Percentiles rank a stretch among this genome's conserved stretches.
phyloP scores from a whole-genome alignment of 2,888 invertebrate genomes.

The Gymnoscelis rufifasciata region DNA sequence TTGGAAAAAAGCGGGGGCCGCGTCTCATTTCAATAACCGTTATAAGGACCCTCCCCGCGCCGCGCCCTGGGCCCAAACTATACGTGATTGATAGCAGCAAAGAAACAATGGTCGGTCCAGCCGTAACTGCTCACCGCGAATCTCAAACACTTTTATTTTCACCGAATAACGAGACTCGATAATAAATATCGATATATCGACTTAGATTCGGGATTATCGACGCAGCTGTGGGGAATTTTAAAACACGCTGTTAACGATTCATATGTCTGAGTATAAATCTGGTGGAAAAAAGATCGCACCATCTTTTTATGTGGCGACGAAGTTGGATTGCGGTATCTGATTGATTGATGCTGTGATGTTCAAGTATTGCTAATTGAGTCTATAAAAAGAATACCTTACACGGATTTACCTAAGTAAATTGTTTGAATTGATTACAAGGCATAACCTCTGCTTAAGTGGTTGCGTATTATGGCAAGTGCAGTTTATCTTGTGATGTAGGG shows the following conservation, averaged over 20 bases:
- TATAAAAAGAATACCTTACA: conserved; percentile 15
- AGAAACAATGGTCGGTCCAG: conserved; percentile 73
- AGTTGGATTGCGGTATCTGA: conserved; percentile 21
- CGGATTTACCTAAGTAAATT: no score
- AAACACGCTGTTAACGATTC: conserved; percentile 42
- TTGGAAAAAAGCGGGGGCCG: conserved; percentile 74
- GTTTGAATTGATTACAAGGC: no score
- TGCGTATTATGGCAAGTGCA: no score
- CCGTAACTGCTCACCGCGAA: conserved; percentile 64
- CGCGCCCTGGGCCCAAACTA: conserved; percentile 49
- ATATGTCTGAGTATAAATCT: conserved; percentile 33
- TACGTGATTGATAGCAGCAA: conserved; percentile 72
- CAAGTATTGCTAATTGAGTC: conserved; percentile 27
- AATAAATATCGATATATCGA: conserved; percentile 70
- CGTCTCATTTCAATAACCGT: conserved; percentile 79
- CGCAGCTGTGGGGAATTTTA: conserved; percentile 54
- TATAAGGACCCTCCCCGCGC: conserved; percentile 55
- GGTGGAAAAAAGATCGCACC: conserved; percentile 28
- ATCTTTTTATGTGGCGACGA: conserved; percentile 26
- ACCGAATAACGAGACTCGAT: conserved; percentile 65
- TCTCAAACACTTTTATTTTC: conserved; percentile 77
- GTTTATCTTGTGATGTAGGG: no score
- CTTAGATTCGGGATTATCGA: conserved; percentile 64
- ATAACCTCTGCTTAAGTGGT: no score
- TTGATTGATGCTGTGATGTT: conserved; percentile 26